Base-by-base conservation (phyloP, 2,113 vertebrate species). In the Notothenia rossii region DNA sequence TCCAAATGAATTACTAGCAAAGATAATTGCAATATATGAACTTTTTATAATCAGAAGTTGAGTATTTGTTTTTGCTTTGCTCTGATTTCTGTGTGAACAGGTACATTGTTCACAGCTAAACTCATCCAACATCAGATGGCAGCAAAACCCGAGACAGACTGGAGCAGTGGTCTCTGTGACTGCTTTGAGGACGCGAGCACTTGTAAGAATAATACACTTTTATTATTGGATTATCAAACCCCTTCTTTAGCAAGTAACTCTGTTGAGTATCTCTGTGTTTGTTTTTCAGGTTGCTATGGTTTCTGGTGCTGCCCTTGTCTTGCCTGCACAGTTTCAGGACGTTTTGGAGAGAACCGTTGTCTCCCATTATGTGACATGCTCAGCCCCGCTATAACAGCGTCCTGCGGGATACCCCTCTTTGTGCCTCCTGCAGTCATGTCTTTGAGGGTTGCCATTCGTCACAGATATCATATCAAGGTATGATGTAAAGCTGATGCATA, bases 381-480 rank as follows among this genome's bases (percentile, higher is more conserved):
- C 36, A 17, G 45, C 50, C 45, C 71, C 2, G 25, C 33, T 2
- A 0, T 70, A 0, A 0, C 0, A 0, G 0, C 64, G 17, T 1
- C 9, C 29, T 66, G 1, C 12, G 84, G 78, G 46, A 56, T 88
- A 3, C 88, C 88, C 5, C 1, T 81, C 1, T 51, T 3, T 66
- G 61, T 15, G 10, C 85, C 90, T 8, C 82, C 88, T 0, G 90
- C 82, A 0, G 49, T 0, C 20, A 2, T 93, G 29, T 17, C 73
- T 22, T 17, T 93, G 0, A 62, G 92, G 17, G 72, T 40, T 22
- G 63, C 53, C 12, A 17, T 92, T 7, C 58, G 91, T 36, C n/a
- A 81, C 76, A 85, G 5, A 85, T 86, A 88, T 53, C 29, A 49
- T 1, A 91, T 93, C 60, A 84, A 88, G 88, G 92, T 92, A 81